phyloP scores from a whole-genome alignment of 2,113 vertebrate genomes.

The Amphilophus citrinellus region DNA sequence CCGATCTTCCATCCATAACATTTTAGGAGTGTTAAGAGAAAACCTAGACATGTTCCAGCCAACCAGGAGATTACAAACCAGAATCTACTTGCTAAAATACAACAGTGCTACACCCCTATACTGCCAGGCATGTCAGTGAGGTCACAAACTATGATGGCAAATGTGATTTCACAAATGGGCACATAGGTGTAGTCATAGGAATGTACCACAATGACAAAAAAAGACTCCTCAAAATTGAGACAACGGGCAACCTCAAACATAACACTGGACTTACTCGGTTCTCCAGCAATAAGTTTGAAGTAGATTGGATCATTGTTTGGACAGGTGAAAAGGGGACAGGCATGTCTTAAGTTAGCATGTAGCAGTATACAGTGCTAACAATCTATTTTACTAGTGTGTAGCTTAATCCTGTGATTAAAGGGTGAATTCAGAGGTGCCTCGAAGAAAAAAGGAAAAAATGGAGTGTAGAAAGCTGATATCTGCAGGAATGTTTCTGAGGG shows the following conservation, averaged over 20 bases:
- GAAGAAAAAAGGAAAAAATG: neutral
- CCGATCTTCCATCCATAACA: no score
- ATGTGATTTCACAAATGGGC: neutral
- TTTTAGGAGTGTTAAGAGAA: no score
- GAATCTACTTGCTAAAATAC: neutral
- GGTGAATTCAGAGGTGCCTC: conserved; percentile 10
- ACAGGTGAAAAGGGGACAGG: neutral
- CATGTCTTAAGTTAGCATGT: conserved; percentile 6
- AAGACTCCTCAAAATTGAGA: no score
- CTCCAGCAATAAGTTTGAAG: no score
- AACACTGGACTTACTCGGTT: no score
- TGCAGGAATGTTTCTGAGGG: conserved; percentile 1
- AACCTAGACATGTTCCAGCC: no score
- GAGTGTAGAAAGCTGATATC: neutral
- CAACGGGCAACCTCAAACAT: no score
- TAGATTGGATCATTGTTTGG: neutral
- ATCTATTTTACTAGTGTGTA: neutral
- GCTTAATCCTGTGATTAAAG: conserved; percentile 31
- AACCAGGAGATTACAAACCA: no score
- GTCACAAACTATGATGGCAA: neutral
- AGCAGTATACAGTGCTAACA: neutral
- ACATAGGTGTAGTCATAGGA: no score
- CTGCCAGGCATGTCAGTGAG: neutral
- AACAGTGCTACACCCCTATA: neutral
- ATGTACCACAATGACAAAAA: no score